These are phyloP conservation scores for Raja brachyura DNA, from an alignment of 2,113 vertebrate species.

Conservation along the genomic window DNA sequence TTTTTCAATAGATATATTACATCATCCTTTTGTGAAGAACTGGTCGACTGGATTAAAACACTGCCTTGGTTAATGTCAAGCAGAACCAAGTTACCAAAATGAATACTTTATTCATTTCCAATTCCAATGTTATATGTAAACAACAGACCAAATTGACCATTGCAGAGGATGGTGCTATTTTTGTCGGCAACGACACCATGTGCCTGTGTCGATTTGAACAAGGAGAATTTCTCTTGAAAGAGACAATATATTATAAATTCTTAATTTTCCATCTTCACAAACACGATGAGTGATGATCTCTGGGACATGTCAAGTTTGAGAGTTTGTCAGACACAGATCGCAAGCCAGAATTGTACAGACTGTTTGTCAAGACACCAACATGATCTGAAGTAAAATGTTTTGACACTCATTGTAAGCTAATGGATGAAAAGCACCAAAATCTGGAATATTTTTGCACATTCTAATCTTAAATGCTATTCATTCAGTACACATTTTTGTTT, in stretches of 20 bases:
- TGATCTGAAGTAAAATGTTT: background rate
- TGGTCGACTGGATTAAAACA: background rate
- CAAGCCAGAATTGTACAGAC: background rate
- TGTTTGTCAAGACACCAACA: background rate
- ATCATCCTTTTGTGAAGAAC: background rate
- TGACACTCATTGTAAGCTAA: background rate
- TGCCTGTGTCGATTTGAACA: background rate
- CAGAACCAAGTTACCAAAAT: background rate
- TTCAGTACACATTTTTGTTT: background rate
- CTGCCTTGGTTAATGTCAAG: background rate
- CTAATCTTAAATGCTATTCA: background rate
- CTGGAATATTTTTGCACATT: background rate
- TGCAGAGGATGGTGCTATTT: background rate
- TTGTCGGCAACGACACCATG: background rate
- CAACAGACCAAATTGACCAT: background rate
- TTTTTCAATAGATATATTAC: background rate
- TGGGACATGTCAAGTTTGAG: background rate
- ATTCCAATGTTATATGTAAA: background rate
- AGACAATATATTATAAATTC: background rate
- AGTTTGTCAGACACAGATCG: background rate
- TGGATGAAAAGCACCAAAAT: background rate
- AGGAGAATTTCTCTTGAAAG: background rate
- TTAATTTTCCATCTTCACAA: constrained; percentile 12
- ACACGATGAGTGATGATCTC: background rate
- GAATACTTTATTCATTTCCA: background rate